Conservation (phyloP, 2,888 invertebrate species). For the Cryptosula pallasiana region DNA sequence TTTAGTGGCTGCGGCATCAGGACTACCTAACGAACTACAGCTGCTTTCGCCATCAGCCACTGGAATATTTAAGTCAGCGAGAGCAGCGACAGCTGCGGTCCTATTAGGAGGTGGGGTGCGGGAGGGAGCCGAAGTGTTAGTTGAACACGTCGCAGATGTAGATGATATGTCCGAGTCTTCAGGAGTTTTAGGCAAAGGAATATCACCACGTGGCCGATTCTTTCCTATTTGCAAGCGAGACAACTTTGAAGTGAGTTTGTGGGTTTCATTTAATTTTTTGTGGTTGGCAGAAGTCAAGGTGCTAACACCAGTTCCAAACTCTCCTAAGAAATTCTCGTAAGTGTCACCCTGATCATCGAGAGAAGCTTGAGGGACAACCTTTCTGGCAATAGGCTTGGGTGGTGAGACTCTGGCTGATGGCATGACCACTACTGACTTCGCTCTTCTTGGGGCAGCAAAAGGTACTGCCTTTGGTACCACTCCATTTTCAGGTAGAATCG, state of each 20-base stretch:
- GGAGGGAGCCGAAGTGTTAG: too few relatives aligned
- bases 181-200: not conserved
- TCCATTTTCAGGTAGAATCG: not conserved
- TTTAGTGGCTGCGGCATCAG: not conserved
- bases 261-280: not conserved
- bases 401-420: not conserved
- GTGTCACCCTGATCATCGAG: not conserved
- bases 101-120: too few relatives aligned
- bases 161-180: not conserved
- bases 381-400: not conserved
- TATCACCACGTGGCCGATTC: not conserved
- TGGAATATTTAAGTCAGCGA: too few relatives aligned
- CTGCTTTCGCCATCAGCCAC: constrained; percentile 14
- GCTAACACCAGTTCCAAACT: not conserved
- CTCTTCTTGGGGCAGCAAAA: not conserved
- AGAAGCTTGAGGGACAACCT: not conserved
- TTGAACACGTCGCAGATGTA: too few relatives aligned
- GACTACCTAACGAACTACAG: not conserved
- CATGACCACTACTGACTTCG: not conserved
- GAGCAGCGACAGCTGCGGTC: too few relatives aligned
- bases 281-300: not conserved
- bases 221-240: not conserved
- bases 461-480: not conserved
- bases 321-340: constrained; percentile 2
- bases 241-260: not conserved